Base-by-base conservation (phyloP, 2,113 vertebrate genomes). In the Gasterosteus aculeatus region DNA sequence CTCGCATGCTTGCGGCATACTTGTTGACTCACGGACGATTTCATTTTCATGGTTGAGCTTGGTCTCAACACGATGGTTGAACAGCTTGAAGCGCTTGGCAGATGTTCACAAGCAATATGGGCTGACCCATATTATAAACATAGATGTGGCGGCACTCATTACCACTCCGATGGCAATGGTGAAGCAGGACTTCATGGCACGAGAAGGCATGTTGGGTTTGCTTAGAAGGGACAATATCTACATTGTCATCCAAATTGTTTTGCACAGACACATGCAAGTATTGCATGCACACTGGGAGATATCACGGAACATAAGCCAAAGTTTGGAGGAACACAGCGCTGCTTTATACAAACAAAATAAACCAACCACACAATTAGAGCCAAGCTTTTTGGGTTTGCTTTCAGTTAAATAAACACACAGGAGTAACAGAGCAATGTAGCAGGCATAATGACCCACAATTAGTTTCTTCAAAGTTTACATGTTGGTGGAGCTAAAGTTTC, bases 351-450 rank as follows among this genome's bases (percentile, higher is more conserved):
- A 89, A 93, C 88, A 87, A 91, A 92, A 91, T 89, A 91, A 92
- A 92, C 89, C 84, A 66, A 89, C 89, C 87, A 29, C 90, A 89
- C 88, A 92, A 93, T 94, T 91, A 93, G 85, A 86, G 78, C 54
- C 58, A 18, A 90, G 89, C 84, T 81, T 91, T 91, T 77, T 54
- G 85, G 86, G 83, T 90, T 93, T 92, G 85, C 83, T 89, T 84
- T 93, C 85, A 82, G 86, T 91, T 90, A 89, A 92, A 92, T 92
- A 94, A 92, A 92, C 89, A 91, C 71, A 65, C 65, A 81, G 70
- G 84, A 89, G 82, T 75, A 82, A 74, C 87, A 86, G 85, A 84
- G 90, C 89, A 81, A 80, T 88, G 86, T 71, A 88, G 89, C 75
- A 64, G 85, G 85, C 75, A 86, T 90, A 91, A 90, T 91, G 82